phyloP scores from a whole-genome alignment of 1,140 invertebrate species.

The Globodera rostochiensis region DNA sequence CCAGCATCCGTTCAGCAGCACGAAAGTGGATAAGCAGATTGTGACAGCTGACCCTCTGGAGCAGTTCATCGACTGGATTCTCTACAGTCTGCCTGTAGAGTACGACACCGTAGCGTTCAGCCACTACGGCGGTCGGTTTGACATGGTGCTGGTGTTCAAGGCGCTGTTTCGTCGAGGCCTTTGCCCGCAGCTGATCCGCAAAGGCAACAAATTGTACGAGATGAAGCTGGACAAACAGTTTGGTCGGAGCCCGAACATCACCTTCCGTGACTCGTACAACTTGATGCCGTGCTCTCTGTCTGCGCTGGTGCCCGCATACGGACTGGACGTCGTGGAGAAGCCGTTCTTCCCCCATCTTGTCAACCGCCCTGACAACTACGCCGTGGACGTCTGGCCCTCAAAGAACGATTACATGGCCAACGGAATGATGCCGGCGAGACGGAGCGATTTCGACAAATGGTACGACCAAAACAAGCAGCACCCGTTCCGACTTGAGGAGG shows the following conservation, averaged over 20 bases:
- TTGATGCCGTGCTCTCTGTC: neutral
- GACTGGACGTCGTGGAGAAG: constrained; percentile 13
- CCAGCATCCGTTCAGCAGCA: neutral
- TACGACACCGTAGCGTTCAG: neutral
- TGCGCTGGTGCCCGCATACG: constrained; percentile 1
- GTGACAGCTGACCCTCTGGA: neutral
- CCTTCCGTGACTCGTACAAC: constrained; percentile 5
- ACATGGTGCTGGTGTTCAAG: neutral
- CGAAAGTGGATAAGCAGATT: neutral
- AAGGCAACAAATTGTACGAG: constrained; percentile 5
- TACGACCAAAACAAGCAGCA: neutral
- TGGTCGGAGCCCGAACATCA: neutral
- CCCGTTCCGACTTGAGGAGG: constrained; percentile 19
- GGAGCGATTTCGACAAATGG: constrained; percentile 4
- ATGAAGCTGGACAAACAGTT: constrained; percentile 11
- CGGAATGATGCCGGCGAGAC: neutral
- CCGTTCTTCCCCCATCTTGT: constrained; percentile 33
- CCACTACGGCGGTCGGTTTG: neutral
- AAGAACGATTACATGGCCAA: neutral
- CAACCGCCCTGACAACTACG: constrained; percentile 16
- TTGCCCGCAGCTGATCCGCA: neutral
- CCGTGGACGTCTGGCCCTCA: neutral
- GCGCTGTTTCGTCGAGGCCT: neutral
- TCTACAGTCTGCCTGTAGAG: neutral
- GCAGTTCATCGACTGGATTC: neutral